Percentiles rank a stretch among this genome's conserved stretches.
Conservation (phyloP, 2,888 invertebrate genomes). For the Rhagophthalmus giganteus region DNA sequence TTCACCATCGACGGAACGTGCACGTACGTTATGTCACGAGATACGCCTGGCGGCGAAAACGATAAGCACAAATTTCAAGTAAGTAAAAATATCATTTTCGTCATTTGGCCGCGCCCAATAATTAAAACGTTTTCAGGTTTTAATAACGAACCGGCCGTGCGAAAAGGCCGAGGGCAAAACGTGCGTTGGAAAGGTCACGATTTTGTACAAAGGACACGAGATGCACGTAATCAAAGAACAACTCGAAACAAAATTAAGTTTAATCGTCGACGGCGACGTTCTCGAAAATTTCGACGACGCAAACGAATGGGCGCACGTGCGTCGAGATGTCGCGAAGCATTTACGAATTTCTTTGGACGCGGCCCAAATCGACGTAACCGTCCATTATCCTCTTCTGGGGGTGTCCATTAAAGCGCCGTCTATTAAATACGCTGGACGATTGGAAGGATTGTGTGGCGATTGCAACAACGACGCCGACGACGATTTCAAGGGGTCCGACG, state of each 20-base stretch:
- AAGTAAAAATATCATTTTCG: no score
- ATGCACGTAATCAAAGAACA: conserved; percentile 45
- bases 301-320: conserved; percentile 67
- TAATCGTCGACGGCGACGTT: conserved; percentile 54
- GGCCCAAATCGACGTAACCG: conserved; percentile 48
- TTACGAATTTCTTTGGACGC: no score
- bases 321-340: no score
- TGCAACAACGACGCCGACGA: conserved; percentile 65
- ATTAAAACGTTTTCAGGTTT: conserved; percentile 57
- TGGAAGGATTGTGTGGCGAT: conserved; percentile 82
- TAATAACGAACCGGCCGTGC: conserved; percentile 73
- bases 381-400: conserved; percentile 57
- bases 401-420: conserved; percentile 70
- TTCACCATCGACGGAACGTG: conserved; percentile 83
- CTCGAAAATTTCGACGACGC: conserved; percentile 48
- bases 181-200: conserved; percentile 70
- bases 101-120: no score
- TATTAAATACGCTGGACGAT: conserved; percentile 68
- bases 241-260: conserved; percentile 44
- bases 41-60: conserved; percentile 56
- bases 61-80: conserved; percentile 60
- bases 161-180: conserved; percentile 59
- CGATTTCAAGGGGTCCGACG: conserved; percentile 60
- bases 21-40: conserved; percentile 77
- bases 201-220: conserved; percentile 67